phyloP scores from a whole-genome alignment of 2,113 vertebrate species.

The Baryphthengus martii region DNA sequence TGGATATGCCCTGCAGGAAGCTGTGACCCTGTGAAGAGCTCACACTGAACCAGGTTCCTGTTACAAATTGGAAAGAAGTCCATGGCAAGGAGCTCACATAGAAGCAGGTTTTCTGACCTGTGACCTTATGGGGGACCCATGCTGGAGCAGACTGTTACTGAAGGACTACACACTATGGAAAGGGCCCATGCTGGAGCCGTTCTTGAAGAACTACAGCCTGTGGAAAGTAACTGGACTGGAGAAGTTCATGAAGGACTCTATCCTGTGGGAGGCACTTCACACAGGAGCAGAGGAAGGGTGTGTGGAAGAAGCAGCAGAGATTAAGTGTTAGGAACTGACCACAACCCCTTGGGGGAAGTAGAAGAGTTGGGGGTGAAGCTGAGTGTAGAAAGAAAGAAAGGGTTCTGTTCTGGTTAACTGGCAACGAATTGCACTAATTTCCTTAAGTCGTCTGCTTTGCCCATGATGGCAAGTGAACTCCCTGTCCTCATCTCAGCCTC shows the following conservation, averaged over 20 bases:
- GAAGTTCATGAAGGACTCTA: no score
- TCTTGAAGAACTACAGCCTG: no score
- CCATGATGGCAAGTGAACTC: neutral
- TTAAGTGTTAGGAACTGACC: neutral
- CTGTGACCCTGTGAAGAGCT: neutral
- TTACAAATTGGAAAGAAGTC: neutral
- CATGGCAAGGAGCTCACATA: neutral
- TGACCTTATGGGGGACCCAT: neutral
- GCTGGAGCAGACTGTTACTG: neutral
- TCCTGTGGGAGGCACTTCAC: no score
- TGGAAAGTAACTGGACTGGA: no score
- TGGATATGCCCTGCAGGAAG: neutral
- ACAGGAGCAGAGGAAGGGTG: no score
- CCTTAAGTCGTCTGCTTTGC: neutral
- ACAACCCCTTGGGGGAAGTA: neutral
- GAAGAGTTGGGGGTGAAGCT: neutral
- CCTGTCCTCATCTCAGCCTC: neutral
- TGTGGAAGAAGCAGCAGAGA: neutral
- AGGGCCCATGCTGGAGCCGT: no score
- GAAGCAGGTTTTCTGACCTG: neutral
- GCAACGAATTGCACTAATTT: neutral
- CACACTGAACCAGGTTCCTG: neutral
- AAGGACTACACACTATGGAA: no score
- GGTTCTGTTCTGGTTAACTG: neutral
- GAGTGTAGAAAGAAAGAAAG: neutral